phyloP scores from a whole-genome alignment of 2,113 vertebrate species.

The Paramormyrops kingsleyae region DNA sequence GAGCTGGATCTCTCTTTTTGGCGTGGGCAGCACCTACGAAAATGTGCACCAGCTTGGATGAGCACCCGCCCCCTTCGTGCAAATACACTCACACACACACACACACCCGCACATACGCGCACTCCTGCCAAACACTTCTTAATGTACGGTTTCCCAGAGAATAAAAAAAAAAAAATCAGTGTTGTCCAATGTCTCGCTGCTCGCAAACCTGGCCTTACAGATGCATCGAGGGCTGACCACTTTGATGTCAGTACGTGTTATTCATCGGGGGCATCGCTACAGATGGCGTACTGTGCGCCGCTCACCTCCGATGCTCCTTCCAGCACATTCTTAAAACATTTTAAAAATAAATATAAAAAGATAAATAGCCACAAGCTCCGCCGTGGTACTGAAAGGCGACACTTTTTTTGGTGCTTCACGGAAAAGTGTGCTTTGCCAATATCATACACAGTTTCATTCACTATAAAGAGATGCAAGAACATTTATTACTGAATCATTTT shows the following conservation, averaged over 20 bases:
- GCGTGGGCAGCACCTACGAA: slow-evolving; percentile 52
- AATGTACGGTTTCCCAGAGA: slow-evolving; percentile 56
- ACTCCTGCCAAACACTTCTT: slow-evolving; percentile 50
- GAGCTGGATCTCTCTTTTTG: slow-evolving; percentile 2
- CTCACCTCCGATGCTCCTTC: slow-evolving; percentile 20
- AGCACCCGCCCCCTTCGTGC: slow-evolving; percentile 38
- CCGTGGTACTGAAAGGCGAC: slow-evolving; percentile 18
- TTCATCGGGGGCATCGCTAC: slow-evolving; percentile 53
- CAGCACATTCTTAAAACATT: slow-evolving; percentile 5
- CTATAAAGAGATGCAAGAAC: neutral
- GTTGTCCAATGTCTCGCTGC: slow-evolving; percentile 65
- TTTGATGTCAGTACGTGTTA: slow-evolving; percentile 51
- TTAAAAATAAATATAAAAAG: neutral
- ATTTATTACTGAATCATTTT: neutral
- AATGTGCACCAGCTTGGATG: slow-evolving; percentile 63
- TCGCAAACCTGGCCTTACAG: slow-evolving; percentile 62
- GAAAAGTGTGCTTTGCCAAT: neutral
- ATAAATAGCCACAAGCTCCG: slow-evolving; percentile 27
- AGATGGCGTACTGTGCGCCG: slow-evolving; percentile 60
- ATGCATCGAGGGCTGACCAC: slow-evolving; percentile 57
- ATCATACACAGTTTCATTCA: neutral
- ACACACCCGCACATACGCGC: slow-evolving; percentile 25
- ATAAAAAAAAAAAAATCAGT: slow-evolving; percentile 64
- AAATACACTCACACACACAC: slow-evolving; percentile 34
- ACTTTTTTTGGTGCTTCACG: neutral